Conservation (phyloP, 2,797 vertebrate species). For the Urosaurus nigricauda region DNA sequence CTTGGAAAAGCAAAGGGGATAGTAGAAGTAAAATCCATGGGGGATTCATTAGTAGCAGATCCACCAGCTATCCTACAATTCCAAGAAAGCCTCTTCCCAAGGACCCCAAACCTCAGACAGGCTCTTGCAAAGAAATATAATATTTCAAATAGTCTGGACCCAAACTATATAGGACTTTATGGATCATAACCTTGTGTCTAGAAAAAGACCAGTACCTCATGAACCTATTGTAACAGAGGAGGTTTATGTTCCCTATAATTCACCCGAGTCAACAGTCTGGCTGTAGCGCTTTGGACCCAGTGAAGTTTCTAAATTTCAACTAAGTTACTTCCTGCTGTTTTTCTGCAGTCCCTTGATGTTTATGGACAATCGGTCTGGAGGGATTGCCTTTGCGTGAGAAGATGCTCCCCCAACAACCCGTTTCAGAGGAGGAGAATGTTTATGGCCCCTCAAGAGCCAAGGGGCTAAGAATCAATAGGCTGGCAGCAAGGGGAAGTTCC, state of each 20-base stretch:
- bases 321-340: conserved; percentile 4
- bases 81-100: no score
- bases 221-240: neutral
- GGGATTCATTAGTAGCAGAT: no score
- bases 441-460: neutral
- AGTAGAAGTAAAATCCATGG: no score
- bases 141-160: neutral
- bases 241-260: neutral
- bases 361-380: rapidly evolving
- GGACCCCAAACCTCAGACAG: neutral
- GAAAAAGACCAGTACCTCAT: neutral
- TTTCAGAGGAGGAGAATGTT: neutral
- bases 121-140: neutral
- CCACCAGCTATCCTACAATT: no score
- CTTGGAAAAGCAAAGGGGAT: no score
- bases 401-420: neutral
- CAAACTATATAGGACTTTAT: neutral
- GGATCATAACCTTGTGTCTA: neutral
- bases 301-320: neutral
- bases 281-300: no score
- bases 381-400: neutral
- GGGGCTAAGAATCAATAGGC: neutral
- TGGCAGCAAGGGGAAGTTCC: conserved; percentile 44
- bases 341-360: neutral
- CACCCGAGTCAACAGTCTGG: no score